These are phyloP conservation scores for Zoroaster sp. DNA, from an alignment of 53 echinoderm and acorn worm genomes.

Conservation along the genomic window DNA sequence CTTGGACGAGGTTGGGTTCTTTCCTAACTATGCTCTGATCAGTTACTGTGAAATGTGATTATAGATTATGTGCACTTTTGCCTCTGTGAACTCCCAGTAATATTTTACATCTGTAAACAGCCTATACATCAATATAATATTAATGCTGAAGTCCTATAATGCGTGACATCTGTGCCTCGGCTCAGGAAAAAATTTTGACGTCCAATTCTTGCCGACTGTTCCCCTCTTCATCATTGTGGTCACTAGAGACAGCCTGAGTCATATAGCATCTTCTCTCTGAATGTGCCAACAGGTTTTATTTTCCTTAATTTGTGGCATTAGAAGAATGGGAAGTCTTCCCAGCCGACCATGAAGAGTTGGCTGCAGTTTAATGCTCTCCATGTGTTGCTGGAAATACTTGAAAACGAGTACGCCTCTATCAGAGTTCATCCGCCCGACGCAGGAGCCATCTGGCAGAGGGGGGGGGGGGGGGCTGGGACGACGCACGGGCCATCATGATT, in stretches of 20 bases:
- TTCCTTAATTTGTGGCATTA: neutral
- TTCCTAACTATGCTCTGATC: too few relatives aligned
- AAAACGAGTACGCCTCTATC: neutral
- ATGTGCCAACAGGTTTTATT: neutral
- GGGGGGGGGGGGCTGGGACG: neutral
- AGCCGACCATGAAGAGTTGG: neutral
- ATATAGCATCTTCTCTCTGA: neutral
- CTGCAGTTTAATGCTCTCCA: slow-evolving; percentile 13
- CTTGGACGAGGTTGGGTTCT: too few relatives aligned
- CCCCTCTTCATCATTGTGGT: neutral
- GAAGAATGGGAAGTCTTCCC: slow-evolving; percentile 18
- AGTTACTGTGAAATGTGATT: too few relatives aligned
- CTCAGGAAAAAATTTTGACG: neutral
- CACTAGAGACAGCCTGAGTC: slow-evolving; percentile 9
- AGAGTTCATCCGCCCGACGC: neutral
- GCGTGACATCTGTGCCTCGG: slow-evolving; percentile 9
- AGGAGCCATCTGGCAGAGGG: neutral
- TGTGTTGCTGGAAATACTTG: neutral
- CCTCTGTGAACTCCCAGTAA: neutral
- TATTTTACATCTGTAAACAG: neutral
- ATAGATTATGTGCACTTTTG: too few relatives aligned
- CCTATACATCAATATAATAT: slow-evolving; percentile 30
- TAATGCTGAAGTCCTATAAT: slow-evolving; percentile 28
- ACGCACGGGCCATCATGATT: neutral
- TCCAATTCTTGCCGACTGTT: neutral